Base-by-base conservation (phyloP, 2,888 invertebrate genomes). In the Lamproptera curius region DNA sequence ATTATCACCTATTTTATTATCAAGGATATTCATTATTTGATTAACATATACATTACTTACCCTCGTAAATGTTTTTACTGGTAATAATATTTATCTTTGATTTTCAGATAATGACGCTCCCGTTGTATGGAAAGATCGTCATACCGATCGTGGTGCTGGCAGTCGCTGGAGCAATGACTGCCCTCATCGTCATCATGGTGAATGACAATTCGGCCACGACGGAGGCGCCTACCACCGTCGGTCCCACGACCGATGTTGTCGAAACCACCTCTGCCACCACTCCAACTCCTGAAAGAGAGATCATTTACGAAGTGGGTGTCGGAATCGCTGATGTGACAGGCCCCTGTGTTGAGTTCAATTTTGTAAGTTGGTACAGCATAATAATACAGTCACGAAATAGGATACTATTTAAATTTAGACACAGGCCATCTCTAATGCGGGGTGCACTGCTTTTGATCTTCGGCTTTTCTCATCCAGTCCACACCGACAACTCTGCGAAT, bases 291-390 rank as follows among this genome's bases (percentile, higher is more conserved):
- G 34, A 41, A 0, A 55, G 54, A 0, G 58, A 58, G 5, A 16
- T 59, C 0, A 51, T 59, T 17, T 84, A 76, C 39, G 54, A 69
- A 42, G 84, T 97, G 23, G 98, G 98, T 2, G 92, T 95, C 4
- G 97, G 97, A 0, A 95, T 95, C 38, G 95, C 95, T 1, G 98
- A 98, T 76, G 92, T 94, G 66, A 98, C 98, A 0, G 98, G 98
- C 15, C 97, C 97, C 0, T 90, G 94, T n/a, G 96, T 94, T 6
- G 97, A 96, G 79, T 92, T 97, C 44, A 92, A 92, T 58, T 96
- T 98, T 88, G 97, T 97, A 88, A 92, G 94, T 92, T 1, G 13
- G 13, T 31, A 1, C 3, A 11, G n/a, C 57, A 4, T n/a, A n/a
- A 17, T 31, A 16, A n/a, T n/a, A n/a, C n/a, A n/a, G n/a, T n/a